These are phyloP conservation scores for Grantiella picta DNA, from an alignment of 2,113 vertebrate species.

Conservation along the genomic window DNA sequence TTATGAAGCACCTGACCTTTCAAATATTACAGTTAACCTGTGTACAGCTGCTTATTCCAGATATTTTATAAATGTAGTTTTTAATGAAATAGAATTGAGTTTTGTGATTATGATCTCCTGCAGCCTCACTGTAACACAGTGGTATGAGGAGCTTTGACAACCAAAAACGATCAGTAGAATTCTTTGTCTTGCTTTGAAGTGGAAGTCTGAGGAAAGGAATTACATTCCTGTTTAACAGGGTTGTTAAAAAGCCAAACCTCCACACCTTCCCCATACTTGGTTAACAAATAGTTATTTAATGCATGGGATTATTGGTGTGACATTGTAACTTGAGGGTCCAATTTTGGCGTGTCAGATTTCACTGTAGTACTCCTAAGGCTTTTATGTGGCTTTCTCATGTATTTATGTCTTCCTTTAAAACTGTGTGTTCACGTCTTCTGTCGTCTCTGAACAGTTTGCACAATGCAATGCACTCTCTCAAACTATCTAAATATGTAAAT, in stretches of 20 bases:
- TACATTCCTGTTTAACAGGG: neutral
- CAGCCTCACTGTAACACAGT: neutral
- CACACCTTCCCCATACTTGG: neutral
- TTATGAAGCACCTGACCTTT: slow-evolving; percentile 32
- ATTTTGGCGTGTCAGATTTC: neutral
- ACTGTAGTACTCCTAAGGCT: neutral
- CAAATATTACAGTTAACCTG: slow-evolving; percentile 37
- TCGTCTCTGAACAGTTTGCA: neutral
- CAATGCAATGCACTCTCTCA: slow-evolving; percentile 6
- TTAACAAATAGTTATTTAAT: neutral
- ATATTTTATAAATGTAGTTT: slow-evolving; percentile 5
- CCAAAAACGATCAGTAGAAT: neutral
- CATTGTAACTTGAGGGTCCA: neutral
- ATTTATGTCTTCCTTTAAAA: slow-evolving; percentile 4
- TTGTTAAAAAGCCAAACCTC: neutral
- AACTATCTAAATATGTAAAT: slow-evolving; percentile 43
- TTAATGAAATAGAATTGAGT: neutral
- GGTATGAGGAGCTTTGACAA: neutral
- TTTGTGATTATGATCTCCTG: neutral
- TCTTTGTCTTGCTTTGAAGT: neutral
- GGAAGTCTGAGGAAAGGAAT: neutral
- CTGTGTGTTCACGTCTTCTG: neutral
- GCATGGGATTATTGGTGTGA: neutral
- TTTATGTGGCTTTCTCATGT: neutral
- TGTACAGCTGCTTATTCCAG: slow-evolving; percentile 54